Percentiles rank a stretch among this genome's conserved stretches.
Conservation (phyloP, 53 echinoderm and acorn worm species). For the Apostichopus leukothele region DNA sequence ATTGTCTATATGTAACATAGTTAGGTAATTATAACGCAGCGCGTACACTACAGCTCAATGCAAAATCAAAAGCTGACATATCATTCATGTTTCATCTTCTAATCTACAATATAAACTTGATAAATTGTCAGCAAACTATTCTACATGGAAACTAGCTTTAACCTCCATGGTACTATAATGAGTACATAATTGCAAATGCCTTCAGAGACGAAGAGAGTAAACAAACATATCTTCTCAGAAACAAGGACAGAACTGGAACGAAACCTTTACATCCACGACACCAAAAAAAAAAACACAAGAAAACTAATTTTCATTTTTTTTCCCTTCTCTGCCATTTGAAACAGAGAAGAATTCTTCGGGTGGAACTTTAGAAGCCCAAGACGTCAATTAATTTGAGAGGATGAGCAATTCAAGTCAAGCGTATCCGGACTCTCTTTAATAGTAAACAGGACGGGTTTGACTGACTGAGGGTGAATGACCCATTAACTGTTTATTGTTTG, state of each 20-base stretch:
- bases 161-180: no score
- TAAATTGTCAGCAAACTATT: no score
- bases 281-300: not conserved
- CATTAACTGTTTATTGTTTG: not conserved
- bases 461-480: slow-evolving; percentile 14
- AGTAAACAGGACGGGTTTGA: not conserved
- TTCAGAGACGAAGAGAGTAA: not conserved
- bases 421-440: not conserved
- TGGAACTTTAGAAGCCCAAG: not conserved
- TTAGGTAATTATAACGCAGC: no score
- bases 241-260: not conserved
- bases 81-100: no score
- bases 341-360: not conserved
- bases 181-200: no score
- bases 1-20: no score
- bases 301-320: not conserved
- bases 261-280: not conserved
- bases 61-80: no score
- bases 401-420: slow-evolving; percentile 28
- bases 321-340: not conserved
- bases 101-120: no score
- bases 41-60: no score
- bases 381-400: slow-evolving; percentile 32
- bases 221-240: not conserved
- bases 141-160: no score